Evolutionary conservation across 2,113 vertebrate species (phyloP).

Genomic region (Tachysurus fulvidraco): DNA sequence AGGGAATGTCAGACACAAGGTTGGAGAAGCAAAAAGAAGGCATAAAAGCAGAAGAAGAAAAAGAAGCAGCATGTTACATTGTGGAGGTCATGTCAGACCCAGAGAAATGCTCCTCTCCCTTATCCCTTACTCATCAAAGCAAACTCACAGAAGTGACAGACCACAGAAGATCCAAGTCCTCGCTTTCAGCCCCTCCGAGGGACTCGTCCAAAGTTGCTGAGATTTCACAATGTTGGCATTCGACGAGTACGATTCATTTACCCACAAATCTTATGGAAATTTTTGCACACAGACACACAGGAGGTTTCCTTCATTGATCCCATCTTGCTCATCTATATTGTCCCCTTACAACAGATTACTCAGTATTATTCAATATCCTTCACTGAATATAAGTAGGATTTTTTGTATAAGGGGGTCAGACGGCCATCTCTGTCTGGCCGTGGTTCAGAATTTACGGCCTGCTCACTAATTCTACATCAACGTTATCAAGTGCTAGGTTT

Average conservation of each 20-base stretch:
- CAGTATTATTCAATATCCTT: conserved; percentile 43
- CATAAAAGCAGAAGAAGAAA: conserved; percentile 1
- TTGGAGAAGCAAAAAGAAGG: conserved; percentile 21
- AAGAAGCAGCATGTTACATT: neutral
- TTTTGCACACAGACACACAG: conserved; percentile 14
- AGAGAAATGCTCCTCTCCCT: conserved; percentile 31
- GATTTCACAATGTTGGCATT: conserved; percentile 34
- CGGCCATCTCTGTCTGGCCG: conserved; percentile 20
- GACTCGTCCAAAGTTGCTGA: conserved; percentile 15
- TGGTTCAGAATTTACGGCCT: conserved; percentile 47
- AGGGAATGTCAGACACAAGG: conserved; percentile 31
- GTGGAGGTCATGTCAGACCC: conserved; percentile 30
- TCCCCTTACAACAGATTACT: conserved; percentile 48
- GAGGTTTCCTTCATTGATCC: conserved; percentile 34
- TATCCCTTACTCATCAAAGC: conserved; percentile 40
- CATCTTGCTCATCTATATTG: conserved; percentile 31
- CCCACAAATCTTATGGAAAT: conserved; percentile 30
- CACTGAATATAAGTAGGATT: neutral
- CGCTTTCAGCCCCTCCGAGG: neutral
- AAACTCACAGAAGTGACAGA: conserved; percentile 25
- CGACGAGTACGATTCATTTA: conserved; percentile 12
- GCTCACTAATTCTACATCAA: conserved; percentile 57
- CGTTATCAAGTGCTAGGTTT: conserved; percentile 52
- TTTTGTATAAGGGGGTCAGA: conserved; percentile 20
- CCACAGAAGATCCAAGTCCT: conserved; percentile 30